Evolutionary conservation across 2,797 vertebrate species (phyloP), one percentile per base, ranked within the genome.

Genomic region (Sebastiscus tertius): DNA sequence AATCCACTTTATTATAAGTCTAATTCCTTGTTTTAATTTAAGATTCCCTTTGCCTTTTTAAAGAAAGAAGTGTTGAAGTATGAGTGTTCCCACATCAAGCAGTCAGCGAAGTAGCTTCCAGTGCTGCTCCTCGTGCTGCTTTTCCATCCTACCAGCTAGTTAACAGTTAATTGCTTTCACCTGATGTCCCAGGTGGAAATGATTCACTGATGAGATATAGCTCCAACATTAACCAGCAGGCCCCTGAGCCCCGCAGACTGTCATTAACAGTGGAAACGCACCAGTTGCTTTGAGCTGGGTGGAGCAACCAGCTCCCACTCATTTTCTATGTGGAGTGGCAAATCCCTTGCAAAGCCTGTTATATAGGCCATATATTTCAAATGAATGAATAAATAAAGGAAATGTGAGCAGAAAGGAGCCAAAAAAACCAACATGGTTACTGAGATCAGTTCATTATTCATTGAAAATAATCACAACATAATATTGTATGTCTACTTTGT

Each of bases 101-200:
- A 13, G n/a, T 34, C 0, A 39, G 18, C 3, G 18, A 34, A 20
- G 18, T 34, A 20, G 8, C 18, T 55, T 55, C 56, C 8, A 49
- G 1, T 22, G 4, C 10, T 1, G 11, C 64, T 72, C 5, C 31
- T 20, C 0, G 3, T 33, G 12, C 64, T 62, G 27, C 63, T n/a
- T 61, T 29, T 27, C 26, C 1, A 4, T 49, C 64, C 60, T 67
- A 9, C 26, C 18, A 75, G 74, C 77, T 69, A 52, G 55, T 79
- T 83, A 79, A 59, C 75, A 26, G 72, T 31, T 75, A 69, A 85
- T 72, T 59, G 49, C 58, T 42, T 72, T 82, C 75, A 81, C 78
- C 77, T 70, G 77, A 26, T 33, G 26, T 71, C 81, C 71, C 36
- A 18, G 11, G 81, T 62, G 68, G 46, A 34, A 69, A 36, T 68